These are phyloP conservation scores for Megalops atlanticus DNA, from an alignment of 2,113 vertebrate species.

Conservation along the genomic window DNA sequence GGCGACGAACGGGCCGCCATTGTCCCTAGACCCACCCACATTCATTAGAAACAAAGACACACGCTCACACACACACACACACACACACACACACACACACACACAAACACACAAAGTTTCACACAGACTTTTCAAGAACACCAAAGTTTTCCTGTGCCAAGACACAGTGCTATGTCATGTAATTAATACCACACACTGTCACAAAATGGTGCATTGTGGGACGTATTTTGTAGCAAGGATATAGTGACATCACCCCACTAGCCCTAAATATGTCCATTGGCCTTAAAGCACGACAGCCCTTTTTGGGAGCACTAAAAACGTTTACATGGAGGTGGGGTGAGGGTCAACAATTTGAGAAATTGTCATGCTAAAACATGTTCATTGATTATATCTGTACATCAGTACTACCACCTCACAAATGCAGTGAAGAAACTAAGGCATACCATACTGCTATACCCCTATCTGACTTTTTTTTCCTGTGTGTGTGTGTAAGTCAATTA, in stretches of 20 bases:
- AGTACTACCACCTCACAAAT: not conserved
- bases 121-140: conserved; percentile 3
- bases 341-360: not conserved
- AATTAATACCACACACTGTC: not conserved
- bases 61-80: conserved; percentile 33
- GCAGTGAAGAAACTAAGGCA: not conserved
- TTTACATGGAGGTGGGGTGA: not conserved
- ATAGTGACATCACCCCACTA: not conserved
- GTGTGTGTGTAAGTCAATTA: conserved; percentile 5
- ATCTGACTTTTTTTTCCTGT: not conserved
- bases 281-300: not conserved
- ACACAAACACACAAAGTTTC: conserved; percentile 31
- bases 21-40: conserved; percentile 75
- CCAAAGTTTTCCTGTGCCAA: conserved; percentile 33
- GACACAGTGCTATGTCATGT: conserved; percentile 43
- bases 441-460: not conserved
- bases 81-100: conserved; percentile 38
- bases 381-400: not conserved
- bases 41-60: conserved; percentile 72
- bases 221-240: not conserved
- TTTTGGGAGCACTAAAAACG: not conserved
- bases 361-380: not conserved
- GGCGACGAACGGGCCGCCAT: conserved; percentile 74
- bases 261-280: not conserved
- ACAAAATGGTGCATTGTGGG: not conserved